phyloP scores from a whole-genome alignment of 2,113 vertebrate species.

The Aspidoscelis tigris region DNA sequence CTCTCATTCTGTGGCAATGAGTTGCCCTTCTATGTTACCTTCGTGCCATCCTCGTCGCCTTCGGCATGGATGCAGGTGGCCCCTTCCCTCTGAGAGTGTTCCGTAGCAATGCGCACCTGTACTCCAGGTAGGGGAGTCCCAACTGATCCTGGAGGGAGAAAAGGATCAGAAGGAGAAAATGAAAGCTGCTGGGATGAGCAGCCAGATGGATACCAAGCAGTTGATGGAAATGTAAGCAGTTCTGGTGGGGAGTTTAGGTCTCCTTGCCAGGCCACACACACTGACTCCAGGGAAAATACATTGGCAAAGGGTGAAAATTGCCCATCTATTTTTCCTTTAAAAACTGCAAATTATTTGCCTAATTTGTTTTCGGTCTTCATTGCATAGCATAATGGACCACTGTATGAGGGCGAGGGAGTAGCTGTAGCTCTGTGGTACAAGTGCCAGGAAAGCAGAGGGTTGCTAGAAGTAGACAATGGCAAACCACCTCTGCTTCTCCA shows the following conservation, averaged over 20 bases:
- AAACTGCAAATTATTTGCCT: neutral
- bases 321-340: neutral
- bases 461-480: too few species aligned
- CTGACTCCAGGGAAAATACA: neutral
- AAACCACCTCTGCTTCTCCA: too few species aligned
- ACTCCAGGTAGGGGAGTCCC: constrained; percentile 88
- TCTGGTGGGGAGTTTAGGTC: neutral
- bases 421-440: neutral
- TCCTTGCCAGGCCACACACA: neutral
- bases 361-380: neutral
- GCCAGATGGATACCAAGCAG: neutral
- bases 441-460: neutral
- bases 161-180: neutral
- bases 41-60: constrained; percentile 78
- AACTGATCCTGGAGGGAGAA: constrained; percentile 82
- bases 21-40: constrained; percentile 72
- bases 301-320: neutral
- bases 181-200: neutral
- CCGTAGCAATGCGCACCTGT: constrained; percentile 83
- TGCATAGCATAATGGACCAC: too few species aligned
- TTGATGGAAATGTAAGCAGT: too few species aligned
- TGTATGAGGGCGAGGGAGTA: neutral
- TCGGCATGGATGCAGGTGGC: constrained; percentile 76
- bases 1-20: fast-evolving
- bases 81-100: constrained; percentile 44